Evolutionary conservation across 1,140 invertebrate species (phyloP), one percentile per base, ranked within the genome.

Genomic region (Agrypnia vestita): DNA sequence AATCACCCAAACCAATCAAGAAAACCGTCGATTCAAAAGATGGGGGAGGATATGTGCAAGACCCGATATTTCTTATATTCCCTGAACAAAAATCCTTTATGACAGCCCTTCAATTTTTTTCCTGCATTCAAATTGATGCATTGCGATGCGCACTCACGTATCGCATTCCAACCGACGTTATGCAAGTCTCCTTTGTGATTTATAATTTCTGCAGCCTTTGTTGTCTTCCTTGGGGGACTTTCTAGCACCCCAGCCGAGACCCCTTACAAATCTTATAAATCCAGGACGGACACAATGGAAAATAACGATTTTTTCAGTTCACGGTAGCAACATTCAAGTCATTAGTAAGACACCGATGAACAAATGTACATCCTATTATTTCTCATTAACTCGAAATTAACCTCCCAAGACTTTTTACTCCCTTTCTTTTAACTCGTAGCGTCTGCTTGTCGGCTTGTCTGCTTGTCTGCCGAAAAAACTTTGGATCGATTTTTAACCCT

Each of bases 121-220:
- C 6, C 1, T 35, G 6, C 25, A 35, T 35, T 3, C 25, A 35
- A 15, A 51, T 13, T 51, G 49, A 51, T 15, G 49, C 1, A 64
- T 64, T n/a, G 13, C 19, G 25, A 71, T 71, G 67, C 67, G n/a
- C 47, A 15, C 15, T 15, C 43, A 71, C 67, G 67, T 71, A 49
- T 71, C 43, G 21, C 43, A 71, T 71, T 71, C 67, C 67, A 12
- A n/a, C 15, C 46, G 17, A 47, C 67, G 67, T 71, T 71, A 49
- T 71, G 67, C 67, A 71, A 71, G 43, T 15, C 4, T 46, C 67
- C 21, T 17, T 47, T 71, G 46, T 46, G 46, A 71, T 71, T 47
- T 47, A 71, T 71, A 49, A 71, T 71, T n/a, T 71, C 46, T 71
- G 67, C 67, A 71, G 47, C 67, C 46, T 49, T 71, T 71, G 67